Evolutionary conservation across 1,140 invertebrate genomes (phyloP), one percentile per base, ranked within the genome.

Genomic region (Campodea augens): DNA sequence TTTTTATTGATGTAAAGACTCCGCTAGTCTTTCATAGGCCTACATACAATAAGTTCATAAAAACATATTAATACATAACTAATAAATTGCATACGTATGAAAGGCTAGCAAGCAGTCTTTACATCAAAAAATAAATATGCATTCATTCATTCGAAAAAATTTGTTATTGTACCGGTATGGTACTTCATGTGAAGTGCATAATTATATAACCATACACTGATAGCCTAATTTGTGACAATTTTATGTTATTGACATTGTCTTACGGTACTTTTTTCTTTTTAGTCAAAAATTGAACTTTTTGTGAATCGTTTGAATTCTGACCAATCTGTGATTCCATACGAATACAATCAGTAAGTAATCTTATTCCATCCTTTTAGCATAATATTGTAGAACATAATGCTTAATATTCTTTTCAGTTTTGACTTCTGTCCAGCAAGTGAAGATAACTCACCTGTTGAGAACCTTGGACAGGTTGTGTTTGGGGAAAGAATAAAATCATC

Each of bases 391-490:
- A n/a, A 37, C 22, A 32, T 46, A 20, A 24, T 48, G 5, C 32
- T 21, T 45, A 43, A 27, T 44, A 38, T 49, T 47, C 48, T 45
- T 60, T 57, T 46, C 54, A 75, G 72, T 54, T 98, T 98, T 67
- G 92, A 98, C 60, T 97, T 98, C 57, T 98, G 95, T 66, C 57
- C 68, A 3, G 65, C 65, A 41, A 71, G 76, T 54, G 74, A 82
- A 52, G 69, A 70, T 36, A 69, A 79, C 51, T 81, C 82, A n/a
- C 90, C 92, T 4, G 84, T 88, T 4, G 93, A 98, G 66, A 98
- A 98, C 60, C 71, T 98, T 29, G 95, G 95, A 1, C 95, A 98
- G 68, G 90, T 98, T 42, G 82, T 98, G 0, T 98, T 98, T 69
- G 95, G 95, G 36, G 93, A 98, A 65, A 72, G 95, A 55, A 97